phyloP scores from a whole-genome alignment of 2,888 invertebrate genomes.

The Tenodera sinensis region DNA sequence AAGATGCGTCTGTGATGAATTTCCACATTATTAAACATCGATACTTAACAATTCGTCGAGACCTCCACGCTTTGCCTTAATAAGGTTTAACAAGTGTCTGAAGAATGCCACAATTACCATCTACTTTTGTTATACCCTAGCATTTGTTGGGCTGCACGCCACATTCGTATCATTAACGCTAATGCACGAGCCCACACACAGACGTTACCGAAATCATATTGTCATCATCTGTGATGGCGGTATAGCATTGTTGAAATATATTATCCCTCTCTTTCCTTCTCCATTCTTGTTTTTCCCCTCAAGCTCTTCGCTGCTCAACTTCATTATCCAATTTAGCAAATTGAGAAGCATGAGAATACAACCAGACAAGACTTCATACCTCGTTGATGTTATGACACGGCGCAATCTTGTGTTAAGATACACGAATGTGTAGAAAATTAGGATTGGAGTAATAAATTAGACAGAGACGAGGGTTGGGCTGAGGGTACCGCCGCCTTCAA shows the following conservation, averaged over 20 bases:
- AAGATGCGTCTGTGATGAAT: neutral
- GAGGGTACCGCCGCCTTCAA: neutral
- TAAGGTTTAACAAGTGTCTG: constrained; percentile 5
- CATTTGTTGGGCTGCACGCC: neutral
- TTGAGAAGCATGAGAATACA: neutral
- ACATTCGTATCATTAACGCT: neutral
- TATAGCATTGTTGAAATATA: neutral
- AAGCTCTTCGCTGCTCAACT: neutral
- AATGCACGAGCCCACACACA: neutral
- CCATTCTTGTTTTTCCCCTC: neutral
- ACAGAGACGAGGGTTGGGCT: neutral
- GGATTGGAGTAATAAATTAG: neutral
- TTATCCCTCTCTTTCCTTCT: neutral
- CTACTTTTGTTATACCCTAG: neutral
- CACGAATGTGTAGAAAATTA: neutral
- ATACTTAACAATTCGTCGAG: neutral
- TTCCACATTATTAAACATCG: neutral
- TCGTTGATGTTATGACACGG: neutral
- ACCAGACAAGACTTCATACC: neutral
- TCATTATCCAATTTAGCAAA: neutral
- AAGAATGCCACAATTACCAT: neutral
- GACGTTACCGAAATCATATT: neutral
- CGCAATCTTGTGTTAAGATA: neutral
- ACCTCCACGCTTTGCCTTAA: neutral
- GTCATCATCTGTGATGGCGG: neutral